These are phyloP conservation scores for Acleris cristana DNA, from an alignment of 2,888 invertebrate genomes.

Conservation along the genomic window DNA sequence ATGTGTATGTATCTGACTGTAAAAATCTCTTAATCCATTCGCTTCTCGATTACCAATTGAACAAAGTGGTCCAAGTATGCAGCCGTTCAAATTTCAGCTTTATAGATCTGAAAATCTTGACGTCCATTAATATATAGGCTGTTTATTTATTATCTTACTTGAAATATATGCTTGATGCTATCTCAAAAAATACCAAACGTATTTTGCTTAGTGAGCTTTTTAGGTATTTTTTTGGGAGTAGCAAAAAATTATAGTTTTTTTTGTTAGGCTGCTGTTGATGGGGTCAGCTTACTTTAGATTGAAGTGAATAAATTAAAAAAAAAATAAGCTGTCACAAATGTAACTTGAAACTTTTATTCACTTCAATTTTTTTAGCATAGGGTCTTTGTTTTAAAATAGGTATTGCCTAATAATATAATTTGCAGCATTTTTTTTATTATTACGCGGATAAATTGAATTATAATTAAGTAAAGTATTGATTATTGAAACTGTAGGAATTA, in stretches of 20 bases:
- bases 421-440: conserved; percentile 26
- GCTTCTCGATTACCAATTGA: conserved; percentile 7
- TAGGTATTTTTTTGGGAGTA: too few species aligned
- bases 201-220: too few species aligned
- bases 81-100: conserved; percentile 21
- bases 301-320: too few species aligned
- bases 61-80: conserved; percentile 30
- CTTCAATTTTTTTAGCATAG: too few species aligned
- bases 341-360: too few species aligned
- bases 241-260: too few species aligned
- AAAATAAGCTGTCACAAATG: too few species aligned
- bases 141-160: conserved; percentile 1
- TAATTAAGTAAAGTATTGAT: neutral
- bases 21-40: neutral
- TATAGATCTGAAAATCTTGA: conserved; percentile 29
- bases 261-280: too few species aligned
- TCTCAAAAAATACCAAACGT: neutral
- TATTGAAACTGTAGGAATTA: conserved; percentile 14
- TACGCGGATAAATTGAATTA: conserved; percentile 2
- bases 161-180: neutral
- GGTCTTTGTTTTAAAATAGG: neutral
- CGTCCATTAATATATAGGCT: conserved; percentile 35
- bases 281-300: too few species aligned
- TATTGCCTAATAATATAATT: conserved; percentile 4
- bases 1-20: too few species aligned